Percentiles rank a stretch among this genome's conserved stretches.
These are phyloP conservation scores for Ophiodon elongatus DNA, from an alignment of 2,113 vertebrate species.

Conservation along the genomic window DNA sequence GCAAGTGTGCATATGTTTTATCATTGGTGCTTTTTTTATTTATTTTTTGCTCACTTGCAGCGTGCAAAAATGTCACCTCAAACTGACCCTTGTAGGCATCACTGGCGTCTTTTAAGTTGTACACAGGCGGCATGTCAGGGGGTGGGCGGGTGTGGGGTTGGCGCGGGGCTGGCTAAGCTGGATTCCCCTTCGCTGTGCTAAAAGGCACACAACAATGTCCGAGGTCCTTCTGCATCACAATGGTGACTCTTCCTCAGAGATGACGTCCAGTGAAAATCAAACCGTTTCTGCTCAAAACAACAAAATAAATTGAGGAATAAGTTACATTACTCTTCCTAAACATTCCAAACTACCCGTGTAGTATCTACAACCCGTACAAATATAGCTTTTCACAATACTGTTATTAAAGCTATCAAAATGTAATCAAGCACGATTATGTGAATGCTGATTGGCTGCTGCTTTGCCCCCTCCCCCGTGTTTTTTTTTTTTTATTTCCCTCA, in stretches of 20 bases:
- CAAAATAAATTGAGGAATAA: too few relatives aligned
- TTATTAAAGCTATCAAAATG: not conserved
- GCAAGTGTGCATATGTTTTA: not conserved
- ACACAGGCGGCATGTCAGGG: not conserved
- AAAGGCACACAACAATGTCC: conserved; percentile 33
- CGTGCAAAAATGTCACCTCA: not conserved
- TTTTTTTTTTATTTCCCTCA: not conserved
- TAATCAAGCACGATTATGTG: not conserved
- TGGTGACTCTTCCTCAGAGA: not conserved
- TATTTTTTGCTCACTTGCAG: not conserved
- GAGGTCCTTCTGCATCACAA: not conserved
- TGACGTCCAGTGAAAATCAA: not conserved
- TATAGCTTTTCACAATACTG: not conserved
- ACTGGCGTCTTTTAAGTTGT: not conserved
- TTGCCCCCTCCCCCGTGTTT: not conserved
- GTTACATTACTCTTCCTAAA: not conserved
- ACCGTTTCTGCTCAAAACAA: not conserved
- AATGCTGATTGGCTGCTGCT: not conserved
- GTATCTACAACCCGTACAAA: not conserved
- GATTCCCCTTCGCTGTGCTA: conserved; percentile 23
- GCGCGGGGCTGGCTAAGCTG: not conserved
- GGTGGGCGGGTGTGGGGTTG: too few relatives aligned
- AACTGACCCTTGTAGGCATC: not conserved
- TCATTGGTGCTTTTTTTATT: not conserved
- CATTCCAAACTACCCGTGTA: not conserved